Base-by-base conservation (phyloP, 2,797 vertebrate genomes). In the Babyrousa celebensis region DNA sequence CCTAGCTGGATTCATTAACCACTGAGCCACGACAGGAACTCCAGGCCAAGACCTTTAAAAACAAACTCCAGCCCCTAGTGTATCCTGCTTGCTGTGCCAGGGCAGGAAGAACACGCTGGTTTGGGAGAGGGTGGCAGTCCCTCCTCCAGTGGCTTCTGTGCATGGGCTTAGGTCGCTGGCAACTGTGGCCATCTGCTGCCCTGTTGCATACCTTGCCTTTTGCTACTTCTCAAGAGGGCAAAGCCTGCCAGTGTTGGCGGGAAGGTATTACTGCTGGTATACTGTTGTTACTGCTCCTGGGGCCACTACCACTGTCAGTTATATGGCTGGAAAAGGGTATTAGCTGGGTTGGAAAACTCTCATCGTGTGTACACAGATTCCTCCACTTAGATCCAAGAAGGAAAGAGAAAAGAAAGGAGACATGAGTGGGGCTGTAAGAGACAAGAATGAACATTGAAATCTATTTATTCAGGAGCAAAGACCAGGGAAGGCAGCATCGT, bases 271-370 rank as follows among this genome's bases (percentile, higher is more conserved):
- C 43, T 56, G 4, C 25, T 21, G 14, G 52, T 16, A 12, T 18
- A 20, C 1, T 67, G n/a, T 48, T 48, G 12, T 43, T 32, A 4
- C 0, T 21, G 9, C 23, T 3, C 11, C 18, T 0, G 0, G 4
- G 27, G 5, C 58, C 20, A 9, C 16, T 16, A 40, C 12, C 23
- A 6, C 23, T 36, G 1, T n/a, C 27, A 25, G 32, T 67, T 25
- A 60, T 23, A 54, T 29, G 91, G 60, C 68, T 58, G n/a, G 48
- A 36, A 54, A 70, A 82, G 58, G n/a, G 17, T 58, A 17, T 63
- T 29, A 14, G 27, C 12, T 70, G 83, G 9, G 16, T 36, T 56
- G 67, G 70, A 85, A 67, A 85, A 54, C 48, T 23, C 2, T 65
- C 21, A 17, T 6, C 1, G 36, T 36, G 11, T 72, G 18, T 48